Evolutionary conservation across 2,888 invertebrate genomes (phyloP).

Genomic region (Sarcophaga carnaria): DNA sequence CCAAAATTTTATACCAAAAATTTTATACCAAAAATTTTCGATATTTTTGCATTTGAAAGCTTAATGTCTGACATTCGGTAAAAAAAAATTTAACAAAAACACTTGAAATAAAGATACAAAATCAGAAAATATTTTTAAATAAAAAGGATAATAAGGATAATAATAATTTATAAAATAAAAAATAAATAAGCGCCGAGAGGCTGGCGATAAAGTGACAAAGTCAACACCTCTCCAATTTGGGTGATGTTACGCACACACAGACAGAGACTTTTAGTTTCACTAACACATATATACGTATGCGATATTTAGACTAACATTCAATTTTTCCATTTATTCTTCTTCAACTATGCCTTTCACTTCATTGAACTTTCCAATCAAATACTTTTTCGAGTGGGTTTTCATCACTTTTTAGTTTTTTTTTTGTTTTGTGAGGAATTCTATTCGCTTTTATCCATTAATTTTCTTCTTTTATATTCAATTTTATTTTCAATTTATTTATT

Average conservation of each 20-base stretch:
- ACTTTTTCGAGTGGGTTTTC: slow-evolving; percentile 70
- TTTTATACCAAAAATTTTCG: too few relatives aligned
- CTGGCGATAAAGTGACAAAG: slow-evolving; percentile 59
- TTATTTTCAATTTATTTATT: too few relatives aligned
- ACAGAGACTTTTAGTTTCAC: slow-evolving; percentile 5
- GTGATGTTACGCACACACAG: slow-evolving; percentile 15
- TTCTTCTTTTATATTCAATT: too few relatives aligned
- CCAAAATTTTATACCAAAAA: too few relatives aligned
- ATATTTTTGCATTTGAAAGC: too few relatives aligned
- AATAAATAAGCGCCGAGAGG: slow-evolving; percentile 46
- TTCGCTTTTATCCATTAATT: background rate
- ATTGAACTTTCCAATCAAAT: slow-evolving; percentile 79
- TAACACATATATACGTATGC: background rate
- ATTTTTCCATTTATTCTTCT: slow-evolving; percentile 32
- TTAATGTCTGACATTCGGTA: too few relatives aligned
- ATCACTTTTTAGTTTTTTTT: slow-evolving; percentile 56
- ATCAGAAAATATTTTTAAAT: background rate
- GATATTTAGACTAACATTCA: background rate
- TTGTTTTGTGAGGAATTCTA: slow-evolving; percentile 47
- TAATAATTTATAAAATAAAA: too few relatives aligned
- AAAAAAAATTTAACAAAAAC: background rate
- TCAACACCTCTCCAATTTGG: slow-evolving; percentile 56
- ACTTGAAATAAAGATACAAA: background rate
- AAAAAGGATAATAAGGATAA: too few relatives aligned
- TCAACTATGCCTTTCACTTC: slow-evolving; percentile 73